These are phyloP conservation scores for Drosophila subquinaria DNA, from an alignment of 2,888 invertebrate genomes.

Conservation along the genomic window DNA sequence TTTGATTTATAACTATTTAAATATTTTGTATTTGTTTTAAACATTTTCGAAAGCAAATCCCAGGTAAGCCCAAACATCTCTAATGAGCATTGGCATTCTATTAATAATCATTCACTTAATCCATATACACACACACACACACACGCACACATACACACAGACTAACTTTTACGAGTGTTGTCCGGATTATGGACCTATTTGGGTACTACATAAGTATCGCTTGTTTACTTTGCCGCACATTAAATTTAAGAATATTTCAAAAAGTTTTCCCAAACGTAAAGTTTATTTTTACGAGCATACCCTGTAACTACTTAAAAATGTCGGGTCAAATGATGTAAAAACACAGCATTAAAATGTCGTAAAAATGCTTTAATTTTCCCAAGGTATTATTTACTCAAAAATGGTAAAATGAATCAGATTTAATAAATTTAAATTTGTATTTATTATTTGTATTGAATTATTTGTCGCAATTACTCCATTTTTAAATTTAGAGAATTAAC, in stretches of 20 bases:
- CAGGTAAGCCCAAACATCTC: slow-evolving; percentile 40
- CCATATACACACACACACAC: slow-evolving; percentile 24
- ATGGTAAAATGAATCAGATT: too few relatives aligned
- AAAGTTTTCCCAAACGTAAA: slow-evolving; percentile 45
- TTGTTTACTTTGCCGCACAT: slow-evolving; percentile 68
- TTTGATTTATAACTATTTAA: slow-evolving; percentile 35
- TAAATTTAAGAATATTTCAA: slow-evolving; percentile 57
- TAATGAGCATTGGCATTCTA: slow-evolving; percentile 53
- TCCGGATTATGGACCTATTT: slow-evolving; percentile 51
- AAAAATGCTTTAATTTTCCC: not conserved
- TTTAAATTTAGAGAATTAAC: not conserved
- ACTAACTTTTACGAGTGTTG: slow-evolving; percentile 46
- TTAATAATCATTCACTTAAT: slow-evolving; percentile 62
- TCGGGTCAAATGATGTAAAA: not conserved
- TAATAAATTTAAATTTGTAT: too few relatives aligned
- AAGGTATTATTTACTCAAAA: not conserved
- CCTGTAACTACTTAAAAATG: slow-evolving; percentile 13
- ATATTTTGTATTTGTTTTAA: slow-evolving; percentile 42
- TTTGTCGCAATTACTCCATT: too few relatives aligned
- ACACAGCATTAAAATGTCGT: too few relatives aligned
- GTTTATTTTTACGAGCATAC: slow-evolving; percentile 50
- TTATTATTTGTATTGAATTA: too few relatives aligned
- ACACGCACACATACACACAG: not conserved
- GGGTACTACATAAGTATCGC: slow-evolving; percentile 55
- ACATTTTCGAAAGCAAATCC: slow-evolving; percentile 33